Conservation (phyloP, 1,140 invertebrate species). For the Zaprionus kolodkinae region DNA sequence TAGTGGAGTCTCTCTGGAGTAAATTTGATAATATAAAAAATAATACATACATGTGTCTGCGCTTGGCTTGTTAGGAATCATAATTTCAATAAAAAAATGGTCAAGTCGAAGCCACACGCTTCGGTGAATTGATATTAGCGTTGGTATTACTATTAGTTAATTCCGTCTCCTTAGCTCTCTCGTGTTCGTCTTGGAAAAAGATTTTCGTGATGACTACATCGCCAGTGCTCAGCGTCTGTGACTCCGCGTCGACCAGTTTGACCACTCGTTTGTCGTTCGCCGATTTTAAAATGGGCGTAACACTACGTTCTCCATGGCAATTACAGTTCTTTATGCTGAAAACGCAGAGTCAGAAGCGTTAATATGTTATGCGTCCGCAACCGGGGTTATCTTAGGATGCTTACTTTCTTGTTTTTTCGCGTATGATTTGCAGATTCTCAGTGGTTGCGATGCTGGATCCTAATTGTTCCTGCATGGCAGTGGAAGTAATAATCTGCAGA, state of each 20-base stretch:
- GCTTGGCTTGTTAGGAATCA: constrained; percentile 68
- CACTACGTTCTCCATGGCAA: constrained; percentile 78
- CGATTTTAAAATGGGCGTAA: constrained; percentile 65
- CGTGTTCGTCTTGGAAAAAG: constrained; percentile 90
- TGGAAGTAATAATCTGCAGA: constrained; percentile 78
- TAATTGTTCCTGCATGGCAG: constrained; percentile 77
- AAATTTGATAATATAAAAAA: constrained; percentile 47
- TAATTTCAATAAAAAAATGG: constrained; percentile 47
- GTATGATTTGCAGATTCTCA: constrained; percentile 79
- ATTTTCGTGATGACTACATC: constrained; percentile 97
- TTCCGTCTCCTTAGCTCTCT: constrained; percentile 86
- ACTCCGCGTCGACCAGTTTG: constrained; percentile 85
- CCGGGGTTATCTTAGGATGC: constrained; percentile 1
- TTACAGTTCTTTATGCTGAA: constrained; percentile 78
- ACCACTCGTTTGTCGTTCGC: constrained; percentile 62
- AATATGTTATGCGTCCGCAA: neutral
- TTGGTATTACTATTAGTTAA: constrained; percentile 64
- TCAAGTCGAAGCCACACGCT: constrained; percentile 62
- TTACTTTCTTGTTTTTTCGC: constrained; percentile 80
- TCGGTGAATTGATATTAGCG: constrained; percentile 84
- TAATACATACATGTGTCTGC: constrained; percentile 69
- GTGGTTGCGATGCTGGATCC: constrained; percentile 78
- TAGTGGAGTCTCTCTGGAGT: constrained; percentile 34
- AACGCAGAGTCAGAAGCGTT: constrained; percentile 14
- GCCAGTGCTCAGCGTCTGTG: constrained; percentile 95